These are phyloP conservation scores for Synergus gifuensis DNA, from an alignment of 2,888 invertebrate genomes.

Conservation along the genomic window DNA sequence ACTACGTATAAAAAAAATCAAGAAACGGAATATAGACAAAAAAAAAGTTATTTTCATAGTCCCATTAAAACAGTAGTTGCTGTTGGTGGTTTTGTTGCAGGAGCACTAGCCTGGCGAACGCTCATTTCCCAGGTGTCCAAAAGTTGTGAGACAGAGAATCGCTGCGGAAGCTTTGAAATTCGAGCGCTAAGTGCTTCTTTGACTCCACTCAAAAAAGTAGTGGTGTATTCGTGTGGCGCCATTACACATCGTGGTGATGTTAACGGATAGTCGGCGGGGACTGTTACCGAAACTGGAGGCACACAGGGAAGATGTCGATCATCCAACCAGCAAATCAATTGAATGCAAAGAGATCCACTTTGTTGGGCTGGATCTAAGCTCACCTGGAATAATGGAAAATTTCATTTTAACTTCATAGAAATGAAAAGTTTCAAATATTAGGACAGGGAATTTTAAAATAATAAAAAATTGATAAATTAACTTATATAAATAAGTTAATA, in stretches of 20 bases:
- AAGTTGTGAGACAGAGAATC: conserved; percentile 92
- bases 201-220: conserved; percentile 87
- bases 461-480: too few species aligned
- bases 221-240: conserved; percentile 87
- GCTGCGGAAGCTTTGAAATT: conserved; percentile 88
- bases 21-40: too few species aligned
- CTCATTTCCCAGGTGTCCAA: conserved; percentile 98
- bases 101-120: conserved; percentile 91
- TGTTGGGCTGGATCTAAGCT: conserved; percentile 81
- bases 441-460: too few species aligned
- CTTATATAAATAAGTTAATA: too few species aligned
- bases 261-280: conserved; percentile 90
- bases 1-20: too few species aligned
- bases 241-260: conserved; percentile 85
- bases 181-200: conserved; percentile 87
- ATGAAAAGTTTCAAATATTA: too few species aligned
- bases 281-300: conserved; percentile 91
- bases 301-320: conserved; percentile 95
- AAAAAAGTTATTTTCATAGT: neutral
- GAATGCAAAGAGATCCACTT: conserved; percentile 86
- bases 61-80: conserved; percentile 78
- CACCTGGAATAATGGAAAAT: conserved; percentile 66
- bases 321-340: conserved; percentile 90
- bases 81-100: conserved; percentile 78
- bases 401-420: neutral